Evolutionary conservation across 1,140 invertebrate genomes (phyloP).

Genomic region (Aphelenchoides fujianensis): DNA sequence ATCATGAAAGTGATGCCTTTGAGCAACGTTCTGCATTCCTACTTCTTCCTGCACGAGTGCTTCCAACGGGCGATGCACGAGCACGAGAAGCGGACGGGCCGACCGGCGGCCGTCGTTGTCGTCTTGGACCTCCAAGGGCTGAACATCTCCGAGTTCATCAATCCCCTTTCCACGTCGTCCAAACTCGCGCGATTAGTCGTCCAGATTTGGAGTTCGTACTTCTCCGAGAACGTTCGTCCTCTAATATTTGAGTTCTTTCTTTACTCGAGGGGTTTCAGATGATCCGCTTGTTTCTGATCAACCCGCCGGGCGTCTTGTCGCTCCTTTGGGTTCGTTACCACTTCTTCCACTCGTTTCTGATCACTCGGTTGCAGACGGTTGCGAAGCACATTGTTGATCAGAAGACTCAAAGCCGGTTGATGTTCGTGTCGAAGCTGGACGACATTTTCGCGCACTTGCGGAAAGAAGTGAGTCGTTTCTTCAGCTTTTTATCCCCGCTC

Average conservation of each 20-base stretch:
- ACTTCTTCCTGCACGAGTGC: constrained; percentile 37
- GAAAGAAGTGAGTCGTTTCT: constrained; percentile 24
- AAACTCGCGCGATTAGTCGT: constrained; percentile 36
- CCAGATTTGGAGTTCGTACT: constrained; percentile 44
- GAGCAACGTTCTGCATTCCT: constrained; percentile 37
- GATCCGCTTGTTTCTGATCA: constrained; percentile 36
- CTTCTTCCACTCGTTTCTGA: too few species aligned
- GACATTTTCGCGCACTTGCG: constrained; percentile 30
- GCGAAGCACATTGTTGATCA: constrained; percentile 43
- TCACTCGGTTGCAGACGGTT: too few species aligned
- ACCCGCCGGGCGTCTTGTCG: constrained; percentile 38
- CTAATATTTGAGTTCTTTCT: not conserved
- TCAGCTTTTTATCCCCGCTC: not conserved
- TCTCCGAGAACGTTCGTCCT: constrained; percentile 43
- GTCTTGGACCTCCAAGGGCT: constrained; percentile 36
- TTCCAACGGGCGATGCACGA: constrained; percentile 36
- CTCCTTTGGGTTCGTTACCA: constrained; percentile 49
- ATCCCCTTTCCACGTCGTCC: constrained; percentile 29
- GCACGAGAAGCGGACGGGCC: constrained; percentile 31
- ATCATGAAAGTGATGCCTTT: constrained; percentile 42
- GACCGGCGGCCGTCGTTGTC: constrained; percentile 24
- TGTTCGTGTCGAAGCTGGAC: constrained; percentile 34
- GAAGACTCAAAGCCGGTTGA: constrained; percentile 38
- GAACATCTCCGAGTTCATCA: constrained; percentile 33
- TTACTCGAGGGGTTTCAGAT: constrained; percentile 28